A percentile compares a stretch with the other conserved stretches of the same genome.
Conservation (phyloP, 1,140 invertebrate species). For the Diploscapter pachys region DNA sequence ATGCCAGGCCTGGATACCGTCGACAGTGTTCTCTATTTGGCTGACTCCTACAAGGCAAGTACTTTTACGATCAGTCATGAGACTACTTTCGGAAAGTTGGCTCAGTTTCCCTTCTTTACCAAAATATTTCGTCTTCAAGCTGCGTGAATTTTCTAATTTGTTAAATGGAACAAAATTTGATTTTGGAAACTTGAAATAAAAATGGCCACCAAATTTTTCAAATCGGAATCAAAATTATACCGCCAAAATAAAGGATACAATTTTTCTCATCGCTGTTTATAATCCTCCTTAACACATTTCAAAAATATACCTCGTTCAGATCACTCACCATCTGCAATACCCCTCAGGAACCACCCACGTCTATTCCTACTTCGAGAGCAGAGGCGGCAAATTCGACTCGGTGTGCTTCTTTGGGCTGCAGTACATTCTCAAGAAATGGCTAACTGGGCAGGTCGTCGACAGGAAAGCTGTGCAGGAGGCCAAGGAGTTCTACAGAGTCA, state of each 20-base stretch:
- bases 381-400: constrained; percentile 62
- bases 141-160: too few species aligned
- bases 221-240: too few species aligned
- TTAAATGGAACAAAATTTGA: too few species aligned
- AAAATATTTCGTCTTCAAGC: too few species aligned
- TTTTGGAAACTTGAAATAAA: too few species aligned
- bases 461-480: constrained; percentile 62
- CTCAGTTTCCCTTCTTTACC: too few species aligned
- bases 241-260: too few species aligned
- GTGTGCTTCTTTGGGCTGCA: constrained; percentile 64
- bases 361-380: constrained; percentile 63
- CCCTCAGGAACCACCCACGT: constrained; percentile 61
- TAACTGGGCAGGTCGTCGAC: constrained; percentile 61
- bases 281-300: constrained; percentile 7
- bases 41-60: constrained; percentile 46
- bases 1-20: constrained; percentile 32
- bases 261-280: constrained; percentile 8
- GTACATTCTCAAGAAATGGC: constrained; percentile 62
- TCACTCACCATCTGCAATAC: constrained; percentile 63
- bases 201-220: too few species aligned
- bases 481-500: constrained; percentile 58
- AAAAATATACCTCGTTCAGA: constrained; percentile 48
- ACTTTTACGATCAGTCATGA: background rate
- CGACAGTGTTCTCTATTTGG: constrained; percentile 41
- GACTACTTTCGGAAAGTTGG: too few species aligned